Base-by-base conservation (phyloP, 1,140 invertebrate genomes). In the Trachymyrmex septentrionalis region DNA sequence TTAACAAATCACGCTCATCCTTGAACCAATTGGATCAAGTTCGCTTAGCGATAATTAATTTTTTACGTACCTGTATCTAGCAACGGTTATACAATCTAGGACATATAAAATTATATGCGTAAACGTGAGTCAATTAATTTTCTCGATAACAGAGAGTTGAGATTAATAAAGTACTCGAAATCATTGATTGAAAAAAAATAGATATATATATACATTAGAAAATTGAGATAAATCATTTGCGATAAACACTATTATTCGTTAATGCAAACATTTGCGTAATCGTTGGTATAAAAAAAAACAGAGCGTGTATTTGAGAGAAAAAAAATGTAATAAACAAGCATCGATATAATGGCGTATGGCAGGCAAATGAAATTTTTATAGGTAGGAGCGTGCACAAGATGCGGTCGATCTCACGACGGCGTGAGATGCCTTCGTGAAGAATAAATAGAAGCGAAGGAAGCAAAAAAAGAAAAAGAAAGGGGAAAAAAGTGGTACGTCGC, bases 291-390 rank as follows among this genome's bases (percentile, higher is more conserved):
- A 12, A 21, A 82, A 61, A 84, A 24, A 48, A 16, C 9, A 19
- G 1, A 0, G 14, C 21, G 1, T 34, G 24, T 7, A 44, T 30
- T 2, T 14, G 30, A 1, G 30, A 1, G 9, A 9, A 4, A 14
- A 44, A 61, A 48, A 59, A 61, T 59, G n/a, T 72, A 82, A 82
- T 82, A 82, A 72, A 44, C 66, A 38, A 38, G 53, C 67, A 38
- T 72, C 34, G 78, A 81, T 81, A 72, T 82, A 72, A 80, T 63
- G 21, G 77, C 48, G 61, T 80, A 53, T 69, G 67, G 24, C 12
- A 59, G 50, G 67, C 21, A 72, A 80, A 80, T 82, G 44, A 82
- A 82, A 72, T 72, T 82, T 82, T 72, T 72, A 82, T 38, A 82
- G 78, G n/a, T 72, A 59, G n/a, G 48, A 72, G 53, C 66, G 53